Percentiles rank a stretch among this genome's conserved stretches.
Evolutionary conservation across 2,797 vertebrate species (phyloP).

Genomic region (Delichon dasypus): DNA sequence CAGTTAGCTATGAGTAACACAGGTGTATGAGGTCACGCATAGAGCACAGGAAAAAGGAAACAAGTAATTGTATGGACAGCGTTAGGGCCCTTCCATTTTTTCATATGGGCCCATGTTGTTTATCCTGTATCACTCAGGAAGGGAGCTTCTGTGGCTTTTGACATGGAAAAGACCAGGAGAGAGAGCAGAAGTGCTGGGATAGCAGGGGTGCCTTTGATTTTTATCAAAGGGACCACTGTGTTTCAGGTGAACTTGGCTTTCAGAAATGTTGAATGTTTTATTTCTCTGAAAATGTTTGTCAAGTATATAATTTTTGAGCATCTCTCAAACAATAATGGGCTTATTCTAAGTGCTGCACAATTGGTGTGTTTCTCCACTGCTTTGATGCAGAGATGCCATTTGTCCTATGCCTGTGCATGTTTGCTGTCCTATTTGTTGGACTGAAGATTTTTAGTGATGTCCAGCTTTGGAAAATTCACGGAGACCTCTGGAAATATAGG

Average conservation of each 20-base stretch:
- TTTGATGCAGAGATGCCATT: background rate
- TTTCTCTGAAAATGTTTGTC: background rate
- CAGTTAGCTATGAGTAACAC: background rate
- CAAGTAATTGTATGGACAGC: background rate
- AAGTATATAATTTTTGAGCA: background rate
- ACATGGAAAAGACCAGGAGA: background rate
- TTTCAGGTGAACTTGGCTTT: background rate
- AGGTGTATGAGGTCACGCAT: background rate
- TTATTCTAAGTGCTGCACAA: background rate
- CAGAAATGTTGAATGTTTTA: background rate
- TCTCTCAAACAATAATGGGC: background rate
- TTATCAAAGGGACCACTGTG: background rate
- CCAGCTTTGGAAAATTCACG: background rate
- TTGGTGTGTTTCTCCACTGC: background rate
- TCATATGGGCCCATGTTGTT: fast-evolving
- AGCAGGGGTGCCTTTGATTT: background rate
- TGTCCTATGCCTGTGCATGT: background rate
- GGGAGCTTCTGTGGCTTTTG: background rate
- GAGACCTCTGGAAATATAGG: background rate
- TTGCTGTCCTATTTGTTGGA: background rate
- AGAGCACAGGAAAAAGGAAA: background rate
- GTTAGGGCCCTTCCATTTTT: background rate
- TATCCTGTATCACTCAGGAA: background rate
- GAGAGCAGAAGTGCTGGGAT: background rate
- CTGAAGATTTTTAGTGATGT: background rate